These are phyloP conservation scores for Dermochelys coriacea DNA, from an alignment of 2,797 vertebrate genomes.

Conservation along the genomic window DNA sequence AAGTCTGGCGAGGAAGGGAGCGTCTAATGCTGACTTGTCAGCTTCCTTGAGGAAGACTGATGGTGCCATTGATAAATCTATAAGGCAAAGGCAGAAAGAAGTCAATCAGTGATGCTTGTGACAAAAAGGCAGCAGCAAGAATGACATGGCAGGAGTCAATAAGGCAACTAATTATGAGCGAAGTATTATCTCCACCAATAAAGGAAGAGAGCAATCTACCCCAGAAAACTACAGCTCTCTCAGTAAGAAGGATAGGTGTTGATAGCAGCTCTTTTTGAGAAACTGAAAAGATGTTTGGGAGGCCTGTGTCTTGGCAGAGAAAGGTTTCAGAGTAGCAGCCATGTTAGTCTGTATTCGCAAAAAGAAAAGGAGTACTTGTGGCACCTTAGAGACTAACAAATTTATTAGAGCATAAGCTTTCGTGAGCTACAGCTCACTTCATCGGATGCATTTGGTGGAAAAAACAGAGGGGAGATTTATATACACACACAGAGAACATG, in stretches of 20 bases:
- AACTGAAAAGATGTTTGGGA: neutral
- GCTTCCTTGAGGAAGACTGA: conserved; percentile 69
- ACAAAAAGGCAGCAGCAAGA: conserved; percentile 50
- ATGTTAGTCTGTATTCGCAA: too few species aligned
- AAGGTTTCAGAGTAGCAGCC: too few species aligned
- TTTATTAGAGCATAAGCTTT: too few species aligned
- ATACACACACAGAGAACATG: too few species aligned
- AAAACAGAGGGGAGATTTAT: too few species aligned
- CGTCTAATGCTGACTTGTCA: conserved; percentile 68
- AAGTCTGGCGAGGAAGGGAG: conserved; percentile 46
- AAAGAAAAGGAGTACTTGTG: too few species aligned
- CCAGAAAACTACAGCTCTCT: conserved; percentile 13
- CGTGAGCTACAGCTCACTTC: too few species aligned
- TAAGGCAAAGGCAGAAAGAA: conserved; percentile 68
- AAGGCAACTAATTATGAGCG: conserved; percentile 56
- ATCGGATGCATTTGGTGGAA: too few species aligned
- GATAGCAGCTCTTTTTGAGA: neutral
- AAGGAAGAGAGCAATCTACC: conserved; percentile 23
- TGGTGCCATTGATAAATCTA: conserved; percentile 72
- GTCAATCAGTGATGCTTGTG: conserved; percentile 40
- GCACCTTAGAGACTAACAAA: too few species aligned
- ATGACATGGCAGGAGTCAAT: conserved; percentile 56
- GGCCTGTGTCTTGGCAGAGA: neutral
- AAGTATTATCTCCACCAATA: conserved; percentile 56
- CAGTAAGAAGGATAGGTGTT: neutral